Base-by-base conservation (phyloP, 2,888 invertebrate genomes). In the Drosophila merina region DNA sequence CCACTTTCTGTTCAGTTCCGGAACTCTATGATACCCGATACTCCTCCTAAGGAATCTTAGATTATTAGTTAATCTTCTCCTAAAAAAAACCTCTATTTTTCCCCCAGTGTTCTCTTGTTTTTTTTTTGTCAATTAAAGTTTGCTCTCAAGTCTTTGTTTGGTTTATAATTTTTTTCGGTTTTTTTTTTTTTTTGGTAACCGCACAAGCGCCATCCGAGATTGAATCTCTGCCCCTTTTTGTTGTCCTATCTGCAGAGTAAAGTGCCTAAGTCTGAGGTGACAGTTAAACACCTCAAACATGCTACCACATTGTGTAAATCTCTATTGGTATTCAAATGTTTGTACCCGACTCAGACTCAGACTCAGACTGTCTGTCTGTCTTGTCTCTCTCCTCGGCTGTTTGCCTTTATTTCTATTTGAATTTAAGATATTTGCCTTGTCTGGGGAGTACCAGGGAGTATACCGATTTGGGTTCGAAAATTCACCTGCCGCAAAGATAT, bases 231-330 rank as follows among this genome's bases (percentile, higher is more conserved):
- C n/a, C 28, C n/a, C 28, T 47, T 26, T 28, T 28, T 10, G 44
- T 8, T 5, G 20, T 4, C n/a, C 28, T 51, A 51, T 59, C 59
- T 50, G 50, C 25, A 51, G 31, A 26, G 63, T 64, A 50, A 77
- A 76, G 76, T 77, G 77, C 79, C 74, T 83, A 85, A 85, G 83
- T 83, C 83, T 83, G 85, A 88, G 86, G 86, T 88, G 88, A 88
- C 88, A 88, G 88, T 76, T 77, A 84, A 84, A 88, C 88, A 88
- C 88, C 88, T 88, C 73, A 75, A 86, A 80, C 74, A 75, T 73
- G 88, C 88, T 88, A 86, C 88, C 86, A 75, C 81, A 85, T 87
- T 87, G 80, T 71, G 47, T 51, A 62, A 62, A 64, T 64, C 57
- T 64, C 64, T 31, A 64, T 58, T 59, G 33, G 57, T 50, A 52